Conservation (phyloP, 2,113 vertebrate genomes). For the Xenopus laevis region DNA sequence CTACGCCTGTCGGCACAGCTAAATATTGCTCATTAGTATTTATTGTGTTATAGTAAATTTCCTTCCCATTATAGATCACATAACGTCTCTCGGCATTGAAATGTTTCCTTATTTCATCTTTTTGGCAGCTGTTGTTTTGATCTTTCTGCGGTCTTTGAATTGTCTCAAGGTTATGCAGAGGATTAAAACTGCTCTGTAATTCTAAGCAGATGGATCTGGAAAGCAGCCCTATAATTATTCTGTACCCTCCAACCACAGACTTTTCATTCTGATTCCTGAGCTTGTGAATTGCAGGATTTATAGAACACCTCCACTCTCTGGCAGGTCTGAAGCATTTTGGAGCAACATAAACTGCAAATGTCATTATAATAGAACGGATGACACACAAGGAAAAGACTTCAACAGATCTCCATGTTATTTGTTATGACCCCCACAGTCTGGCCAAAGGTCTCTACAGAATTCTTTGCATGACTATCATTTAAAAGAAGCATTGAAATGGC, state of each 20-base stretch:
- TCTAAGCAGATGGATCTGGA: conserved; percentile 75
- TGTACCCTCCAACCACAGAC: conserved; percentile 65
- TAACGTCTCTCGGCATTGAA: conserved; percentile 43
- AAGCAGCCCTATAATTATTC: conserved; percentile 75
- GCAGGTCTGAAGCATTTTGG: conserved; percentile 54
- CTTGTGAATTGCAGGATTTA: conserved; percentile 55
- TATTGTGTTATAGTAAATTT: too few relatives aligned
- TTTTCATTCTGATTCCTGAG: conserved; percentile 58
- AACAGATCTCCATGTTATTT: too few relatives aligned
- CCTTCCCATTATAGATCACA: background rate
- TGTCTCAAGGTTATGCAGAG: conserved; percentile 73
- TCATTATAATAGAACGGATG: conserved; percentile 13
- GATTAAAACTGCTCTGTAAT: conserved; percentile 77
- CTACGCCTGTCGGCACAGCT: too few relatives aligned
- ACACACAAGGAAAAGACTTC: background rate
- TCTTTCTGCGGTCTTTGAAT: conserved; percentile 68
- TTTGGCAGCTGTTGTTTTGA: conserved; percentile 71
- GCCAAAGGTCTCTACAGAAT: too few relatives aligned
- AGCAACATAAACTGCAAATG: background rate
- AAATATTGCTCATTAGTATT: too few relatives aligned
- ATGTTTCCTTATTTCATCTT: conserved; percentile 57
- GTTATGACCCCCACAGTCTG: too few relatives aligned
- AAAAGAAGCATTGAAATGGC: too few relatives aligned
- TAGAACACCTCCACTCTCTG: conserved; percentile 59
- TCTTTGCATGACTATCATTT: too few relatives aligned